Evolutionary conservation across 2,113 vertebrate species (phyloP).

Genomic region (Gobio gobio): DNA sequence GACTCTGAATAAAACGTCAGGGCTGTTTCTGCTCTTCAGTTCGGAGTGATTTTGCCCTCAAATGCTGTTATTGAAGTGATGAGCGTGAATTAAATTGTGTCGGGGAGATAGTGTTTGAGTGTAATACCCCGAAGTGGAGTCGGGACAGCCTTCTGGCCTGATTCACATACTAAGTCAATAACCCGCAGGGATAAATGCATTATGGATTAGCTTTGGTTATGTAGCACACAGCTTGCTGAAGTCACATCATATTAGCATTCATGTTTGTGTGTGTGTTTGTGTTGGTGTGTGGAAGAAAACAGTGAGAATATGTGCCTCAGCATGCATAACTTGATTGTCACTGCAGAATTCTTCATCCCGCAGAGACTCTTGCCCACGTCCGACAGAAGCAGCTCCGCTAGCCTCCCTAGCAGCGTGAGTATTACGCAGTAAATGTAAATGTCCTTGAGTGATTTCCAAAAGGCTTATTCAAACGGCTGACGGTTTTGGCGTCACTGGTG

Average conservation of each 20-base stretch:
- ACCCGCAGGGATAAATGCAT: slow-evolving; percentile 50
- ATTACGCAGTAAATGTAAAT: neutral
- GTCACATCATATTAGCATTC: slow-evolving; percentile 37
- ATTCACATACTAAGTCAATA: slow-evolving; percentile 57
- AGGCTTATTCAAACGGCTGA: slow-evolving; percentile 23
- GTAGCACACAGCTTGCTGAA: slow-evolving; percentile 20
- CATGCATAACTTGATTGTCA: slow-evolving; percentile 40
- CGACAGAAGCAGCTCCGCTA: neutral
- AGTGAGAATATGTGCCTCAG: slow-evolving; percentile 31
- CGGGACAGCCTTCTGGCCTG: slow-evolving; percentile 21
- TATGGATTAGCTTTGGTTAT: slow-evolving; percentile 31
- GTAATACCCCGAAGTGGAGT: slow-evolving; percentile 44
- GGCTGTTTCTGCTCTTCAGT: slow-evolving; percentile 33
- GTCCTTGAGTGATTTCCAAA: slow-evolving; percentile 30
- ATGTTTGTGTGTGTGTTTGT: slow-evolving; percentile 9
- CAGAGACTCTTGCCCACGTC: slow-evolving; percentile 22
- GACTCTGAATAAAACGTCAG: neutral
- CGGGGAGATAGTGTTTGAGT: slow-evolving; percentile 39
- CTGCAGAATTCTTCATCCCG: slow-evolving; percentile 11
- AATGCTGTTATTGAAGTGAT: slow-evolving; percentile 33
- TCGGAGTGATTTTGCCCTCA: slow-evolving; percentile 36
- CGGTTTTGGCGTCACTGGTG: neutral
- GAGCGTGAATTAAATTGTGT: slow-evolving; percentile 55
- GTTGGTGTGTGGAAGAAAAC: slow-evolving; percentile 19
- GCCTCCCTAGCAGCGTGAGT: neutral